Evolutionary conservation across 2,888 invertebrate genomes (phyloP), one percentile per base, ranked within the genome.

Genomic region (Hydropsyche betteni): DNA sequence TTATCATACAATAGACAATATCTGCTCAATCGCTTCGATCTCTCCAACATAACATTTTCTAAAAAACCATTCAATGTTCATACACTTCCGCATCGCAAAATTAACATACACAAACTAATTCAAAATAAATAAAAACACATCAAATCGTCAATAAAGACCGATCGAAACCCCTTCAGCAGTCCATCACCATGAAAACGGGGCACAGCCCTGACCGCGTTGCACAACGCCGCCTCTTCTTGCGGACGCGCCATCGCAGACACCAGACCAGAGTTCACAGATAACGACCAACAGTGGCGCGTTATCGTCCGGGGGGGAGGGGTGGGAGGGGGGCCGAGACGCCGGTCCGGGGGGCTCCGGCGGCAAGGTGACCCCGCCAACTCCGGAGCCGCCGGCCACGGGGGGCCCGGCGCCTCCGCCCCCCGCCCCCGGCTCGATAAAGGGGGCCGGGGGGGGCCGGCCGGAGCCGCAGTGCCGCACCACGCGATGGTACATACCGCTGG

Each of bases 361-460:
- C 64, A 64, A 64, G 64, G 64, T 64, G 64, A 64, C 64, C 64
- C 61, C 61, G 24, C 24, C 16, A n/a, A 64, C 34, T 64, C 64
- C 64, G 34, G 64, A 64, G 64, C 33, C 64, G 36, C 64, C 64
- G 12, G n/a, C 64, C 24, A 24, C 24, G 24, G 24, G 24, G 64
- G 12, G 7, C 44, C 44, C 61, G 7, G 34, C 58, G 58, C 16
- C 24, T 8, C 58, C 58, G 14, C 58, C 58, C 58, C 36, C 64
- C 2, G 24, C 24, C 24, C 2, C 24, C 24, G 24, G 64, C n/a
- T 64, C 64, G 64, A 64, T 36, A 64, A 64, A 10, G 58, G 1
- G 24, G 24, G 24, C 33, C 33, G 36, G 64, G 64, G 64, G n/a
- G 36, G 64, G 34, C 36, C 34, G 64, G 24, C 24, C 33, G 55